phyloP scores from a whole-genome alignment of 37 sponge, comb jelly and placozoan species.

The Diacarnus erythraeanus region DNA sequence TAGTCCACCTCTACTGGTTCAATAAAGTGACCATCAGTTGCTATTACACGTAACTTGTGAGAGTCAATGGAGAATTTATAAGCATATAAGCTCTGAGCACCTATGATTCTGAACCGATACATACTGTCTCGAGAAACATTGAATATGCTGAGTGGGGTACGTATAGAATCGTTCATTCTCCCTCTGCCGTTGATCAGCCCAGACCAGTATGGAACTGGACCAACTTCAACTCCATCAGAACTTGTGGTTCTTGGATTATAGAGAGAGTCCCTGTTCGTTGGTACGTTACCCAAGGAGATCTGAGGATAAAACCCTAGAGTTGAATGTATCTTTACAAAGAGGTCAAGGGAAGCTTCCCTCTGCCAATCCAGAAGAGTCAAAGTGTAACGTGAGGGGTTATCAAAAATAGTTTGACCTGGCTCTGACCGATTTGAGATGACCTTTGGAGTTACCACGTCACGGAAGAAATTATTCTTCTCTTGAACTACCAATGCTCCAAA shows the following conservation, averaged over 20 bases:
- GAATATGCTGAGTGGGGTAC: conserved; percentile 4
- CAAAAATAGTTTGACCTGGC: no score
- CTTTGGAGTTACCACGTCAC: no score
- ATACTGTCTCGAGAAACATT: conserved; percentile 5
- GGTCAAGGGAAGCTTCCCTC: conserved; percentile 23
- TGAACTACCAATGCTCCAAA: conserved; percentile 70
- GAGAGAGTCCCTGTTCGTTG: not conserved
- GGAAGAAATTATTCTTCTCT: conserved; percentile 12
- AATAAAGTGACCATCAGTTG: conserved; percentile 67
- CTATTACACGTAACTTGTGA: conserved; percentile 61
- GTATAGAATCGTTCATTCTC: conserved; percentile 9
- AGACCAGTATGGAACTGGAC: conserved; percentile 59
- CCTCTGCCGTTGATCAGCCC: conserved; percentile 76
- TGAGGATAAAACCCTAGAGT: conserved; percentile 25
- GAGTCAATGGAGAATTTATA: conserved; percentile 69
- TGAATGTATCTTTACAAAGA: conserved; percentile 26
- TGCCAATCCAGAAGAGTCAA: conserved; percentile 61
- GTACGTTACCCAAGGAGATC: not conserved
- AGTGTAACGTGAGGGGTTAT: conserved; percentile 57
- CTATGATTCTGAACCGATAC: conserved; percentile 76
- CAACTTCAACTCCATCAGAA: conserved; percentile 47
- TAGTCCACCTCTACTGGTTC: conserved; percentile 56
- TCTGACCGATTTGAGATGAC: no score
- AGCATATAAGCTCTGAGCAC: conserved; percentile 68
- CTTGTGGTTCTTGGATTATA: conserved; percentile 11